phyloP scores from a whole-genome alignment of 2,888 invertebrate species.

The Silvanus unidentatus region DNA sequence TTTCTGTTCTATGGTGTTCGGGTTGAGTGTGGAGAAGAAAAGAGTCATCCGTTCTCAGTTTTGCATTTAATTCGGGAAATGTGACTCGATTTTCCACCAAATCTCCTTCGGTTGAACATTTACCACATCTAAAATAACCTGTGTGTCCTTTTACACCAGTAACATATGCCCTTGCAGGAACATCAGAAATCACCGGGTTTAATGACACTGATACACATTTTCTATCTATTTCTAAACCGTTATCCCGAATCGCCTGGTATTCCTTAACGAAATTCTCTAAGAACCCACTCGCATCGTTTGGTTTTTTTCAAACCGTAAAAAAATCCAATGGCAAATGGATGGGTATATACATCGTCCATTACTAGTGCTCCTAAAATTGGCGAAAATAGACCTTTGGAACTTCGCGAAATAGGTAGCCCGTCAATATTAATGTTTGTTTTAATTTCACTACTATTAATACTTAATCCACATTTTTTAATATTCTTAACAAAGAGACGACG shows the following conservation, averaged over 20 bases:
- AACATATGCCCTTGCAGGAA: slow-evolving; percentile 19
- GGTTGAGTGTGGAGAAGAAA: slow-evolving; percentile 9
- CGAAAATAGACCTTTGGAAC: slow-evolving; percentile 15
- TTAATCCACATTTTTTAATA: too few relatives aligned
- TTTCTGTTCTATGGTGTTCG: slow-evolving; percentile 16
- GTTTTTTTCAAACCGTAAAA: slow-evolving; percentile 16
- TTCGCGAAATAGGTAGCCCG: slow-evolving; percentile 10
- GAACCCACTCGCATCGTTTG: slow-evolving; percentile 15
- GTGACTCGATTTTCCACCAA: neutral
- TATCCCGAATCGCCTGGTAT: slow-evolving; percentile 10
- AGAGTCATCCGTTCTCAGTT: slow-evolving; percentile 9
- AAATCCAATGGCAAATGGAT: slow-evolving; percentile 10
- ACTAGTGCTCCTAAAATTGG: slow-evolving; percentile 12
- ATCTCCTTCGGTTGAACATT: slow-evolving; percentile 14
- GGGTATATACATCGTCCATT: slow-evolving; percentile 7
- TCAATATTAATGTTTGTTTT: slow-evolving; percentile 1
- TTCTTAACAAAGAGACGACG: too few relatives aligned
- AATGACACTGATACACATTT: neutral
- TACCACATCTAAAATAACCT: slow-evolving; percentile 20
- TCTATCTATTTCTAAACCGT: slow-evolving; percentile 13
- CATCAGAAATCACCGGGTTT: slow-evolving; percentile 19
- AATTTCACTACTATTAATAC: too few relatives aligned
- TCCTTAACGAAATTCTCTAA: slow-evolving; percentile 21
- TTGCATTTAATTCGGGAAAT: slow-evolving; percentile 7
- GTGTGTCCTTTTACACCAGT: slow-evolving; percentile 17